Base-by-base conservation (phyloP, 1,140 invertebrate species). In the Anoplolepis gracilipes region DNA sequence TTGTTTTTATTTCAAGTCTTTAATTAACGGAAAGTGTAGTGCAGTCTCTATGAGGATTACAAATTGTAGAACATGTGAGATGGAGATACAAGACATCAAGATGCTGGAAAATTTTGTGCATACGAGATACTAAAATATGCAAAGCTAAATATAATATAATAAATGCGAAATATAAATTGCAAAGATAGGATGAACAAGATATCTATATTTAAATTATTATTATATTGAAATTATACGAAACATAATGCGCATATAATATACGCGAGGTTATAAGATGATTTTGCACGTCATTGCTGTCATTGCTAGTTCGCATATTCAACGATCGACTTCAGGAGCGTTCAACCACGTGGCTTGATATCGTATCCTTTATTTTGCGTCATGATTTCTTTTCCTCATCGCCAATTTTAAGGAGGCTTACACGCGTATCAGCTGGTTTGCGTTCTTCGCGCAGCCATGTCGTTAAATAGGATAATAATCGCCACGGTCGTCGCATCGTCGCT, bases 401-500 rank as follows among this genome's bases (percentile, higher is more conserved):
- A 19, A 42, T 70, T 30, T 16, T 25, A 28, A 25, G 13, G 2
- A 55, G 39, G 46, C 19, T 22, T 39, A 57, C 64, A 22, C 64
- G 22, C 16, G 22, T 57, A 11, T 11, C 39, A 30, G 10, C 36
- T 30, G 6, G 16, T 6, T 33, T 57, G 33, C 67, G 67, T 46
- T 59, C 55, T 55, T 70, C 46, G 30, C 64, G 11, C 22, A 13
- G 65, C 67, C 36, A 55, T 25, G 65, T 70, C 65, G 53, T 81
- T 42, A 65, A 64, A 33, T 59, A 57, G 53, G 67, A 82, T 72
- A 81, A 70, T 70, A 57, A 82, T 81, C 33, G 64, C 49, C 42
- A 39, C 77, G 64, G 77, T 79, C 77, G 64, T 81, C 78, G 78
- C 65, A 70, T 53, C 65, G 65, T 57, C 65, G 67, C 49, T 42